Evolutionary conservation across 2,797 vertebrate genomes (phyloP), one percentile per base, ranked within the genome.

Genomic region (Antennarius maculatus): DNA sequence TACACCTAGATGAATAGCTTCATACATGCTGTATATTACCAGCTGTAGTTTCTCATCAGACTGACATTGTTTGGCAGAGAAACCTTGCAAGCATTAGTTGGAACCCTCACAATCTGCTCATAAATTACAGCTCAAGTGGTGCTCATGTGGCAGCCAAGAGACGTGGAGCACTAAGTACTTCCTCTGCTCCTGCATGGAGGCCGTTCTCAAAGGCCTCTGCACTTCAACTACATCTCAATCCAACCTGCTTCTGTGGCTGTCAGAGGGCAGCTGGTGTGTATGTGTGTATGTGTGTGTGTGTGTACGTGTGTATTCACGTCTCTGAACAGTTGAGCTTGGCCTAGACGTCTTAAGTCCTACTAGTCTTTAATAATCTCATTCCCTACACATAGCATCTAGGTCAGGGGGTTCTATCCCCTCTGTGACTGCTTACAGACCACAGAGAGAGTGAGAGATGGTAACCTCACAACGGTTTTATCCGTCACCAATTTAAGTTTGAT

Each of bases 281-380:
- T 56, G 49, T 48, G 59, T 54, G 56, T 54, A 4, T 46, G 49
- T 48, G 59, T 54, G 56, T 52, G 7, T 46, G 58, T 57, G 60
- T 48, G 56, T 52, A 34, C 54, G 49, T 48, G 59, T 54, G 56
- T 54, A 4, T 18, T 11, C 59, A 47, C 45, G 61, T 81, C 61
- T 85, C 61, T 71, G 58, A 68, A 49, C 70, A 28, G 61, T 79
- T 74, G 81, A 84, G 81, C 77, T 69, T 43, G 80, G 71, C 74
- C 23, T 23, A 23, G n/a, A 84, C 76, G 56, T 71, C 62, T 76
- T 86, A 88, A 91, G 77, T 80, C 71, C 54, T 14, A 34, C 77
- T 79, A 85, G 83, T 71, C 80, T 76, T 68, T 57, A 75, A 76
- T 91, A 90, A 92, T 89, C 88, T 86, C 64, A 84, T 88, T 80